phyloP scores from a whole-genome alignment of 2,797 vertebrate genomes.

The Pogoniulus pusillus region DNA sequence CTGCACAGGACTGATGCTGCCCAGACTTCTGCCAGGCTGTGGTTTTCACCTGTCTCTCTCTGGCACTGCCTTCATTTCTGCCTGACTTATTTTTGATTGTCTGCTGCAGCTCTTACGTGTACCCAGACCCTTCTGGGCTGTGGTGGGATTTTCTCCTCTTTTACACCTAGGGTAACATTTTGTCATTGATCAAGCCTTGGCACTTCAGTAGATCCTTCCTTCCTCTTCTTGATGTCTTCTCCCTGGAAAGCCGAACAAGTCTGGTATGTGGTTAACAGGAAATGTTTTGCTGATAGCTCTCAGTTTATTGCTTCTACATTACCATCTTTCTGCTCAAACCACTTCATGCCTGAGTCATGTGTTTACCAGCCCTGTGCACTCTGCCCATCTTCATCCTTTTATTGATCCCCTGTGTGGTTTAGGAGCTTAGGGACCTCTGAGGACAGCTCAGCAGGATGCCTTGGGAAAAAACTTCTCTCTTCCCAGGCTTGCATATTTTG shows the following conservation, averaged over 20 bases:
- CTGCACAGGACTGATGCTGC: fast-evolving
- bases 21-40: not conserved
- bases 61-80: fast-evolving
- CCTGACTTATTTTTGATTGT: not conserved
- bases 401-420: not conserved
- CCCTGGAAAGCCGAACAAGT: not conserved
- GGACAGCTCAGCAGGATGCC: not conserved
- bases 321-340: not conserved
- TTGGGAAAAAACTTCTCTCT: not conserved
- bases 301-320: not conserved
- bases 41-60: not conserved
- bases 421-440: not conserved
- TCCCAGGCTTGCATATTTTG: not conserved
- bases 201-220: not conserved
- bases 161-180: not conserved
- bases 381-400: not conserved
- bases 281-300: not conserved
- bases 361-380: not conserved
- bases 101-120: not conserved
- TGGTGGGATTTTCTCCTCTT: not conserved
- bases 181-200: fast-evolving
- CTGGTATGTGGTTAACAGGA: not conserved
- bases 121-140: not conserved
- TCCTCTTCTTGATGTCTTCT: not conserved
- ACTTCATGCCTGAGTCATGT: not conserved